Evolutionary conservation across 2,797 vertebrate species (phyloP), one percentile per base, ranked within the genome.

Genomic region (Pelobates cultripes): DNA sequence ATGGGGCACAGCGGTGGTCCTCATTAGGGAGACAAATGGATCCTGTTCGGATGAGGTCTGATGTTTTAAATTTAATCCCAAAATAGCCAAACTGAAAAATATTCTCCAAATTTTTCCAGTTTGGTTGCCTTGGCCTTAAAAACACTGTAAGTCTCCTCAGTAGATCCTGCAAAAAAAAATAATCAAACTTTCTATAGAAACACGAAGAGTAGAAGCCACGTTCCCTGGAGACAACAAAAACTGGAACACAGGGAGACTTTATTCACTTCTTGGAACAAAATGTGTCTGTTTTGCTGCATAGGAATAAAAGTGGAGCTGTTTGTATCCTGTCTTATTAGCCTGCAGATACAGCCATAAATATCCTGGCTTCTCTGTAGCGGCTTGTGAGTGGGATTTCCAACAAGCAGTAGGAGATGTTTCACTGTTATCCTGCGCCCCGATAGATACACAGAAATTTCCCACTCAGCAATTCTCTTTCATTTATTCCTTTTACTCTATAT

Each of bases 311-410:
- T 9, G 76, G 28, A 47, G 43, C 77, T 43, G 69, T 42, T 78
- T 28, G 9, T 71, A 63, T 71, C 77, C 60, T 68, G 10, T n/a
- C 51, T 71, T 63, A 69, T 70, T 71, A 70, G 77, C 77, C 69
- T 47, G 77, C 57, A 79, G 77, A 66, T 57, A 72, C 41, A 43
- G 70, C 43, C 68, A 64, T 78, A 71, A 78, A 78, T 78, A 78
- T 71, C 69, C 55, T 28, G 2, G 9, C 17, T 47, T 71, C 17
- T 61, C 17, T 67, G 15, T 42, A 4, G 45, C 41, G 70, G 69
- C 57, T 10, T 43, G 17, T 10, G 77, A 43, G 70, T 0, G 17
- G 6, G 70, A 14, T 17, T 67, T 66, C 61, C 43, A 42, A 43
- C 43, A 43, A 60, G 17, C 77, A 61, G 15, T n/a, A 64, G 41